phyloP scores from a whole-genome alignment of 2,888 invertebrate genomes.

The Herminia tarsipennalis region DNA sequence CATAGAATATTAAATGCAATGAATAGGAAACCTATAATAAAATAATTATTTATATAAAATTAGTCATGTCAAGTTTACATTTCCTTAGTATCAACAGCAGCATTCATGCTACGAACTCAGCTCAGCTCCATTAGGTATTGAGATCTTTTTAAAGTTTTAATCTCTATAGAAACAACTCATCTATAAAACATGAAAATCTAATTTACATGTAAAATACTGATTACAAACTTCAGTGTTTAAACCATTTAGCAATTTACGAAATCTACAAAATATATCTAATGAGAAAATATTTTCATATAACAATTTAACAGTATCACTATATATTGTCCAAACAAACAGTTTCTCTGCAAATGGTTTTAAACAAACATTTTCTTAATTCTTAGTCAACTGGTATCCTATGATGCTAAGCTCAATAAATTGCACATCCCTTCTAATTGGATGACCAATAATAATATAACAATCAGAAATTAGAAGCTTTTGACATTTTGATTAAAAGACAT shows the following conservation, averaged over 20 bases:
- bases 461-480: conserved; percentile 25
- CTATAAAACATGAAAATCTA: conserved; percentile 32
- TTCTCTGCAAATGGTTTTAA: conserved; percentile 15
- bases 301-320: conserved; percentile 15
- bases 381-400: conserved; percentile 23
- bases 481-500: conserved; percentile 24
- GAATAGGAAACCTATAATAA: conserved; percentile 46
- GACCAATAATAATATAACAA: conserved; percentile 24
- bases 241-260: conserved; percentile 16
- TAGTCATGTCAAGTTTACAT: conserved; percentile 21
- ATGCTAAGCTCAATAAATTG: conserved; percentile 42
- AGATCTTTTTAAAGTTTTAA: conserved; percentile 37
- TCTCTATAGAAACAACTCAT: conserved; percentile 22
- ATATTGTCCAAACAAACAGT: conserved; percentile 31
- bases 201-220: conserved; percentile 48
- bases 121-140: conserved; percentile 26
- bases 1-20: conserved; percentile 47
- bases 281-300: conserved; percentile 19
- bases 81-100: conserved; percentile 17
- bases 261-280: conserved; percentile 21
- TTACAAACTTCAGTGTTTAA: conserved; percentile 26
- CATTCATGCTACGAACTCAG: conserved; percentile 6
- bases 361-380: conserved; percentile 15
- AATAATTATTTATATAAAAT: conserved; percentile 22
- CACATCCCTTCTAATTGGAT: conserved; percentile 22